Conservation (phyloP, 2,113 vertebrate species). For the Gila orcuttii region DNA sequence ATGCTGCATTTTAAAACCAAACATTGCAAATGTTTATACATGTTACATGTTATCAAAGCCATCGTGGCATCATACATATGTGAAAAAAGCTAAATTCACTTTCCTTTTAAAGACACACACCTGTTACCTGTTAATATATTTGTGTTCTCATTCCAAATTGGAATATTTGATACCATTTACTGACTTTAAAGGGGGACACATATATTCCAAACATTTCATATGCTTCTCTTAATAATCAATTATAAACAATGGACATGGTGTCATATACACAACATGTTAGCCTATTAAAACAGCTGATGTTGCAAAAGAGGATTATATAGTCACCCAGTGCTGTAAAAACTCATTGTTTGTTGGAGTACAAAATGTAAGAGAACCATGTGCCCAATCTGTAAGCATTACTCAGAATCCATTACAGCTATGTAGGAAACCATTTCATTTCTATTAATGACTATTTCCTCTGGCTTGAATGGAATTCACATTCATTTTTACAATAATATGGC, state of each 20-base stretch:
- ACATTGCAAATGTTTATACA: no score
- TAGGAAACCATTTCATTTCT: slow-evolving; percentile 58
- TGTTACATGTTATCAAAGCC: no score
- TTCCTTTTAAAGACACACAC: background rate
- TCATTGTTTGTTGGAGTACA: background rate
- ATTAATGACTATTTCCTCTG: slow-evolving; percentile 53
- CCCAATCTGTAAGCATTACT: background rate
- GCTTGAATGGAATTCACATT: background rate
- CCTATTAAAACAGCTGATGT: background rate
- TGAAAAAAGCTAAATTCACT: background rate
- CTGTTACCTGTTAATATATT: background rate
- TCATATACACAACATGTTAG: background rate
- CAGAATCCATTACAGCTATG: slow-evolving; percentile 49
- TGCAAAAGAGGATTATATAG: background rate
- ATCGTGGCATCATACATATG: no score
- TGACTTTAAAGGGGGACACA: background rate
- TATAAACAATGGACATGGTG: background rate
- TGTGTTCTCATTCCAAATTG: background rate
- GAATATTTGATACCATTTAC: background rate
- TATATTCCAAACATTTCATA: background rate
- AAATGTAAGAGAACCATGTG: background rate
- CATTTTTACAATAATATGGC: background rate
- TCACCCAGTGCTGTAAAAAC: background rate
- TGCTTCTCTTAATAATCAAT: background rate
- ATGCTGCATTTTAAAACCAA: no score